phyloP scores from a whole-genome alignment of 2,888 invertebrate genomes.

The Ichneumon xanthorius region DNA sequence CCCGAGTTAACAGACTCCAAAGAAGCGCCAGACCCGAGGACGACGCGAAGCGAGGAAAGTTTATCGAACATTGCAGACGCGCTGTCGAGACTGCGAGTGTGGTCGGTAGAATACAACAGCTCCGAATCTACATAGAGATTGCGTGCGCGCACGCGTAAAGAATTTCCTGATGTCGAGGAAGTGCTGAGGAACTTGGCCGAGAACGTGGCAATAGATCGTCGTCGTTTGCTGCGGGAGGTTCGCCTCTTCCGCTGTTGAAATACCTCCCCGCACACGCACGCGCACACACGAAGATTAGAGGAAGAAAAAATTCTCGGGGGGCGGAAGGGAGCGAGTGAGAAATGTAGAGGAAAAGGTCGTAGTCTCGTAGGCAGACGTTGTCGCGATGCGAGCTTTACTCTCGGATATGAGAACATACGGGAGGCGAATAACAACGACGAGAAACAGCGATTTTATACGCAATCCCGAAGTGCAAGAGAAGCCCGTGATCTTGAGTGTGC shows the following conservation, averaged over 20 bases:
- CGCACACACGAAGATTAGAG: neutral
- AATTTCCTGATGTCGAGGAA: constrained; percentile 56
- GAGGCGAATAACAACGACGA: constrained; percentile 40
- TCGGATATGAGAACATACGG: constrained; percentile 46
- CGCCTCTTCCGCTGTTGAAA: constrained; percentile 2
- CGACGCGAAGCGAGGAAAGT: constrained; percentile 50
- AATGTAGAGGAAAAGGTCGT: constrained; percentile 45
- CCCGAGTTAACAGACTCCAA: neutral
- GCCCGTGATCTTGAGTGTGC: constrained; percentile 69
- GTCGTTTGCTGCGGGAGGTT: neutral
- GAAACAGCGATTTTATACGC: constrained; percentile 41
- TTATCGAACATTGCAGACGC: constrained; percentile 35
- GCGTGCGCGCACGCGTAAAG: constrained; percentile 55
- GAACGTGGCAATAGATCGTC: constrained; percentile 14
- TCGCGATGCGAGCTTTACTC: constrained; percentile 33
- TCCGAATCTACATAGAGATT: constrained; percentile 46
- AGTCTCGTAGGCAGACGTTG: constrained; percentile 38
- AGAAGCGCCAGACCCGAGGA: constrained; percentile 13
- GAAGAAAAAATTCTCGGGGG: constrained; percentile 23
- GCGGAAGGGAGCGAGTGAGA: constrained; percentile 55
- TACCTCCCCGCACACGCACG: neutral
- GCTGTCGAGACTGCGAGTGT: neutral
- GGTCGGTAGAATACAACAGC: neutral
- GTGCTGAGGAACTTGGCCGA: constrained; percentile 53
- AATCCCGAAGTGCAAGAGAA: constrained; percentile 55